phyloP scores from a whole-genome alignment of 2,888 invertebrate genomes.

The Serripes groenlandicus region DNA sequence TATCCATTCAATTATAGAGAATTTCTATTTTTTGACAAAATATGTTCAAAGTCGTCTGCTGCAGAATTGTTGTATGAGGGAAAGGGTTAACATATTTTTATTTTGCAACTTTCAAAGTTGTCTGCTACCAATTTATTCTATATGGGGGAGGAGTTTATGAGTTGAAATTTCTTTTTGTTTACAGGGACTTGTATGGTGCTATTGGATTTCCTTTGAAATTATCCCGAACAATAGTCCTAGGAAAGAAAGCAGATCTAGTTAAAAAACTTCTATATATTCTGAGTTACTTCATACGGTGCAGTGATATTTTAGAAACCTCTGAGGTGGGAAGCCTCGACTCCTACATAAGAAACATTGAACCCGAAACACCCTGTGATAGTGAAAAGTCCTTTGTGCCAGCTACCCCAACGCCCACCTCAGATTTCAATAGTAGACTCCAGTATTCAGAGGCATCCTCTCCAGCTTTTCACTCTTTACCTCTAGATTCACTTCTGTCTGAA shows the following conservation, averaged over 20 bases:
- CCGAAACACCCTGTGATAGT: slow-evolving; percentile 70
- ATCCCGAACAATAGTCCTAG: slow-evolving; percentile 92
- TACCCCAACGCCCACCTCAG: slow-evolving; percentile 42
- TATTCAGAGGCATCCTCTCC: background rate
- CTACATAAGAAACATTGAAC: slow-evolving; percentile 70
- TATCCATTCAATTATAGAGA: too few relatives aligned
- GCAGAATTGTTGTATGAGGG: too few relatives aligned
- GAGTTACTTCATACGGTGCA: slow-evolving; percentile 95
- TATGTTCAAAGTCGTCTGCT: too few relatives aligned
- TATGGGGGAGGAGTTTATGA: background rate
- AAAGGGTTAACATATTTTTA: too few relatives aligned
- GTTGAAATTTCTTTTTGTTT: slow-evolving; percentile 46
- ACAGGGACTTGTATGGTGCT: slow-evolving; percentile 93
- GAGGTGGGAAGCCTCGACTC: slow-evolving; percentile 72
- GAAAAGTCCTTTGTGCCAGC: slow-evolving; percentile 62
- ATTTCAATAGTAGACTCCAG: background rate
- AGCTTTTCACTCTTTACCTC: slow-evolving; percentile 30
- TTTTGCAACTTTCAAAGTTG: background rate
- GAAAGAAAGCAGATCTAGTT: slow-evolving; percentile 89
- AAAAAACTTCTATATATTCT: slow-evolving; percentile 92
- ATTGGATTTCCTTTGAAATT: slow-evolving; percentile 92
- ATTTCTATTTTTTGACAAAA: too few relatives aligned
- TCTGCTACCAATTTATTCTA: too few relatives aligned
- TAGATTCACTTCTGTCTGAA: slow-evolving; percentile 46
- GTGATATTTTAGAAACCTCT: slow-evolving; percentile 89